phyloP scores from a whole-genome alignment of 2,888 invertebrate genomes.

The Saturnia japonica region DNA sequence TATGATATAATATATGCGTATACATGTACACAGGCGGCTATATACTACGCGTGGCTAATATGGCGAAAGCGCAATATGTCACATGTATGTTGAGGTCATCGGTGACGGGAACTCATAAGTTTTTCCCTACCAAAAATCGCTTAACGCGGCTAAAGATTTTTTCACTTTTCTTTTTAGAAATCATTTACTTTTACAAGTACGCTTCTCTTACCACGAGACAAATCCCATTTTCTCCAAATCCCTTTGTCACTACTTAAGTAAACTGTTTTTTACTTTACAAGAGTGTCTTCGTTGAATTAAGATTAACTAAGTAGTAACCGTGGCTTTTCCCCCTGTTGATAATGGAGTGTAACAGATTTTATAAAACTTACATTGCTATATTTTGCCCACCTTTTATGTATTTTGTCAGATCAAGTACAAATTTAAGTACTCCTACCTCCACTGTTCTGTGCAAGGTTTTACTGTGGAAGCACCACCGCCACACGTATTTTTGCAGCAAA shows the following conservation, averaged over 20 bases:
- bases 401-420: neutral
- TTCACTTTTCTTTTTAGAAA: too few relatives aligned
- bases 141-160: too few relatives aligned
- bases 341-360: neutral
- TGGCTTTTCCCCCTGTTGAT: neutral
- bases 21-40: too few relatives aligned
- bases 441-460: too few relatives aligned
- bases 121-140: too few relatives aligned
- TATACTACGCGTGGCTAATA: too few relatives aligned
- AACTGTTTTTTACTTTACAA: slow-evolving; percentile 65
- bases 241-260: slow-evolving; percentile 63
- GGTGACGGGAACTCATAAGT: too few relatives aligned
- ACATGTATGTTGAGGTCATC: too few relatives aligned
- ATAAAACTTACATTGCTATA: neutral
- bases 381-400: neutral
- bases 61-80: too few relatives aligned
- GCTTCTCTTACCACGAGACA: slow-evolving; percentile 25
- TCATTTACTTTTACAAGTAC: neutral
- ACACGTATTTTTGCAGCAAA: too few relatives aligned
- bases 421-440: neutral
- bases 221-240: slow-evolving; percentile 54
- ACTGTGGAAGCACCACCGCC: too few relatives aligned
- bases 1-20: too few relatives aligned
- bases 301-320: slow-evolving; percentile 57
- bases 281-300: slow-evolving; percentile 57